These are phyloP conservation scores for Cynoglossus semilaevis DNA, from an alignment of 2,113 vertebrate species.

Conservation along the genomic window DNA sequence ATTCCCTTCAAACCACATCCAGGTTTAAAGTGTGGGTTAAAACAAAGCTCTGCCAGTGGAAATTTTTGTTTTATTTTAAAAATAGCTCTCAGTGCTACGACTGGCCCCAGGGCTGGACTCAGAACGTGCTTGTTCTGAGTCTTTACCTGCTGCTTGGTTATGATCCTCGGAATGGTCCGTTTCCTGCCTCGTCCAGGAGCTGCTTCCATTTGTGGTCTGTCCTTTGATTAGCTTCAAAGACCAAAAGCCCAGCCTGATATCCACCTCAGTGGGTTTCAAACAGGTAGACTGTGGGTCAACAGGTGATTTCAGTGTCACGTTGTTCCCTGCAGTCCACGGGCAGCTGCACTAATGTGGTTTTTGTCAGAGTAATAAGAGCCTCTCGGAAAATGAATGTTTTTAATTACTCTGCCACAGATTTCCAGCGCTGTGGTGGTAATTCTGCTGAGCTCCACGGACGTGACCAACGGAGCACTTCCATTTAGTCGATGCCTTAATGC, in stretches of 20 bases:
- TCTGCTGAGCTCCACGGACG: slow-evolving; percentile 42
- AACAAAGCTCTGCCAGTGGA: too few relatives aligned
- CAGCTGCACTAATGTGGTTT: slow-evolving; percentile 41
- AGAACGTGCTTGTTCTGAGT: slow-evolving; percentile 24
- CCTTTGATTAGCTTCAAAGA: slow-evolving; percentile 49
- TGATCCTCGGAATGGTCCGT: slow-evolving; percentile 38
- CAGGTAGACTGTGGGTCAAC: slow-evolving; percentile 45
- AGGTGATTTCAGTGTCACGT: slow-evolving; percentile 60
- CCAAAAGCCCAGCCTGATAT: slow-evolving; percentile 35
- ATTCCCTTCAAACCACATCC: too few relatives aligned
- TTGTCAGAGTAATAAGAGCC: slow-evolving; percentile 50
- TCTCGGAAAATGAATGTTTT: slow-evolving; percentile 50
- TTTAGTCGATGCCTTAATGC: slow-evolving; percentile 47
- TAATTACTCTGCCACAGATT: slow-evolving; percentile 43
- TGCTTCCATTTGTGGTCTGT: slow-evolving; percentile 44
- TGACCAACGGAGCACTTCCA: slow-evolving; percentile 34
- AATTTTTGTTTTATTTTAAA: not conserved
- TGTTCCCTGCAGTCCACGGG: slow-evolving; percentile 38
- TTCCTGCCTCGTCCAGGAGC: slow-evolving; percentile 32
- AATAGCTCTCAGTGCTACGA: not conserved
- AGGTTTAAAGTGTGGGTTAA: too few relatives aligned
- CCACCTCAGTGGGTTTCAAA: slow-evolving; percentile 44
- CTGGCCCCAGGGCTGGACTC: too few relatives aligned
- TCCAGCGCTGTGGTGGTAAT: slow-evolving; percentile 29
- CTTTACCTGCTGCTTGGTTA: slow-evolving; percentile 39